A percentile compares a stretch with the other conserved stretches of the same genome.
phyloP scores from a whole-genome alignment of 37 sponge, comb jelly and placozoan species.

The Hexactinellida sp. region DNA sequence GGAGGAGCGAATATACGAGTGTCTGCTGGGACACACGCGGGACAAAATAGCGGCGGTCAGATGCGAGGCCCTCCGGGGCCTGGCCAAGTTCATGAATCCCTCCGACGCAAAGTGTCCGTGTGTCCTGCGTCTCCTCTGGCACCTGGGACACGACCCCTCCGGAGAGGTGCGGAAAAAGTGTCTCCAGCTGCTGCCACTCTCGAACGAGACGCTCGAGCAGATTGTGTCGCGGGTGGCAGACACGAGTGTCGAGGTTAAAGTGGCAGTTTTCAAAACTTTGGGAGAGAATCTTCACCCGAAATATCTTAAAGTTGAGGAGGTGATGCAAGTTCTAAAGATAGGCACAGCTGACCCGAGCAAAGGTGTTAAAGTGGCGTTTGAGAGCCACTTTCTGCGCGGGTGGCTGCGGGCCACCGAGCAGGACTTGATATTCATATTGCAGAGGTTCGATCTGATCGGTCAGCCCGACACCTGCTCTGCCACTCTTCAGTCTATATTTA shows the following conservation, averaged over 20 bases:
- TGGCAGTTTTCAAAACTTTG: neutral
- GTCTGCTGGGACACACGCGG: neutral
- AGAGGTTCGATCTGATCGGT: conserved; percentile 3
- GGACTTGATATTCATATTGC: neutral
- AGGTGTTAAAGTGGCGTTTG: neutral
- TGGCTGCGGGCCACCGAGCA: neutral
- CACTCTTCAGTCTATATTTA: neutral
- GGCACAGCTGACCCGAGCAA: neutral
- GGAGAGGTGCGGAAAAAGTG: neutral
- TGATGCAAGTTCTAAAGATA: neutral
- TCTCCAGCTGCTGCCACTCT: neutral
- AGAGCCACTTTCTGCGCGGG: neutral
- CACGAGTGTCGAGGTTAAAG: neutral
- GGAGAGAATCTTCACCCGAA: neutral
- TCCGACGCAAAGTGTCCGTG: neutral
- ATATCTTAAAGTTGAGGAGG: neutral
- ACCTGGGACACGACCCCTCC: neutral
- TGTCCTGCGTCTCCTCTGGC: neutral
- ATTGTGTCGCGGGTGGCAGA: neutral
- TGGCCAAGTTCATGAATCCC: neutral
- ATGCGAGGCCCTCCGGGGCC: neutral
- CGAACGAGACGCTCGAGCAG: neutral
- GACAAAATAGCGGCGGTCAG: neutral
- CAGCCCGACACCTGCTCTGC: neutral
- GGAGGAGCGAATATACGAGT: neutral